Base-by-base conservation (phyloP, 2,888 invertebrate species). In the Conchocele bisecta region DNA sequence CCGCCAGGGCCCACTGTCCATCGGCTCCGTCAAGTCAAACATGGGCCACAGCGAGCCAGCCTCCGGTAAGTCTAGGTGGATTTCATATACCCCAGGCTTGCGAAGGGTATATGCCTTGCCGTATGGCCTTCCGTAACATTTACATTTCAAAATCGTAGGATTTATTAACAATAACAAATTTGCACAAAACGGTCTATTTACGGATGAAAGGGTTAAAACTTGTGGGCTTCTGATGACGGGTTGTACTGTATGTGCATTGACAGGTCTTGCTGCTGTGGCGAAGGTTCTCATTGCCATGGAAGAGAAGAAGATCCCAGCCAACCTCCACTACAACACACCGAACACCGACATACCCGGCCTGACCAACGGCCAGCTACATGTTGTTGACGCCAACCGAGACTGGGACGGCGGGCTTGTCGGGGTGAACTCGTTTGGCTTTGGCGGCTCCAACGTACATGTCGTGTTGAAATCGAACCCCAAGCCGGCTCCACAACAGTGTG, bases 21-120 rank as follows among this genome's bases (percentile, higher is more conserved):
- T 99, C 86, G 99, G 99, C 20, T 98, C 98, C 0, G 96, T 98
- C 0, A 99, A 99, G 91, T 98, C 98, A 24, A 99, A 99, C 92
- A 98, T 99, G 97, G 99, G 99, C 1, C 99, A 99, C 91, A 95
- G 98, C 3, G 99, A 99, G 92, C 97, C 98, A 24, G 92, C 92
- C 13, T 92, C 92, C 54, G 93, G 92, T 86, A 82, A 82, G 42
- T 57, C 11, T 41, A 11, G 28, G n/a, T n/a, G n/a, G n/a, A n/a
- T n/a, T n/a, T n/a, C n/a, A n/a, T n/a, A n/a, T n/a, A n/a, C n/a
- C n/a, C n/a, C n/a, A n/a, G n/a, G n/a, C n/a, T n/a, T n/a, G n/a
- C n/a, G n/a, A n/a, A n/a, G n/a, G n/a, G n/a, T n/a, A n/a, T n/a
- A n/a, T n/a, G n/a, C n/a, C n/a, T n/a, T n/a, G n/a, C n/a, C n/a